These are phyloP conservation scores for Oophaga sylvatica DNA, from an alignment of 2,797 vertebrate species.

Conservation along the genomic window DNA sequence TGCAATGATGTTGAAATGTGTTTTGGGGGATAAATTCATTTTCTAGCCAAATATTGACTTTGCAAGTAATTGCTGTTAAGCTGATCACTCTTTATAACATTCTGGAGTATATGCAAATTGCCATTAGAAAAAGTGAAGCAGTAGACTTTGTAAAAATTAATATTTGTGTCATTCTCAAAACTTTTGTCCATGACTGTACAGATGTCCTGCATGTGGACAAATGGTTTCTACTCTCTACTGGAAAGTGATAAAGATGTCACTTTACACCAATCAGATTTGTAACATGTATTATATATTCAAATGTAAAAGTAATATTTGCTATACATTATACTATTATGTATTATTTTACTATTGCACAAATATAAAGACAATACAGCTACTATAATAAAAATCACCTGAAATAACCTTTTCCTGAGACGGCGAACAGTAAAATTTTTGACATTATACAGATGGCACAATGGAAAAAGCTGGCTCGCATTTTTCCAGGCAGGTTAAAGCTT, in stretches of 20 bases:
- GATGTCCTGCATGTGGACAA: background rate
- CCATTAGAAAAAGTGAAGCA: no score
- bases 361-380: background rate
- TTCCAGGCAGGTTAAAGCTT: background rate
- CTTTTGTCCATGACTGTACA: no score
- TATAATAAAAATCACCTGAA: background rate
- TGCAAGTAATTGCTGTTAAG: no score
- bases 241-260: background rate
- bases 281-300: background rate
- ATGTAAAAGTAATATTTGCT: background rate
- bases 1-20: no score
- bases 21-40: no score
- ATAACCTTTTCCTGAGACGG: background rate
- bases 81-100: no score
- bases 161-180: no score
- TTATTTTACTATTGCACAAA: background rate
- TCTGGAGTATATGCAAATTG: no score
- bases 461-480: background rate
- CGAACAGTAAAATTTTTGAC: background rate
- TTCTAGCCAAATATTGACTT: no score
- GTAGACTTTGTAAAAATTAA: no score
- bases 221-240: background rate
- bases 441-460: slow-evolving; percentile 23
- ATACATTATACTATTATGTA: background rate
- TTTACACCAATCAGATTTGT: background rate